Evolutionary conservation across 2,113 vertebrate species (phyloP).

Genomic region (Nicator chloris): DNA sequence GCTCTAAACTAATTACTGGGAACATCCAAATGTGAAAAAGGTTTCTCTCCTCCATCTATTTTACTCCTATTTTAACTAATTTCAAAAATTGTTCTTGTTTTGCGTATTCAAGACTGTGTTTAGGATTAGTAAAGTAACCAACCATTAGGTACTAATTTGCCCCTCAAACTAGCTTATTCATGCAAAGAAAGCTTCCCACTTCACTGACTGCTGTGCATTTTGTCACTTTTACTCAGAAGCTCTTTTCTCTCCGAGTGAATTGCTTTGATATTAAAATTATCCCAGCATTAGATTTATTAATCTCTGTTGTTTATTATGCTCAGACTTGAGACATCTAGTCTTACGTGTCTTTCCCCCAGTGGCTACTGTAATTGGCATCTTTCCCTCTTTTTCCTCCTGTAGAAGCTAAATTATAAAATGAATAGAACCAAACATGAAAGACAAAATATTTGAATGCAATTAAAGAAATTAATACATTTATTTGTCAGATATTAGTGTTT

Average conservation of each 20-base stretch:
- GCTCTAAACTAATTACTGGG: background rate
- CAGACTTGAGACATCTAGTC: background rate
- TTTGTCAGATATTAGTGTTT: background rate
- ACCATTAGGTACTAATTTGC: background rate
- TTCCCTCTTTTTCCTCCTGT: background rate
- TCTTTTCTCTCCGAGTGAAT: background rate
- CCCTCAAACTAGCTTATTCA: background rate
- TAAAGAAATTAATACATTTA: background rate
- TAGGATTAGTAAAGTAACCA: background rate
- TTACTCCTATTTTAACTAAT: background rate
- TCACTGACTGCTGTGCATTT: background rate
- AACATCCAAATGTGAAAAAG: background rate
- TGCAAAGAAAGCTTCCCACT: background rate
- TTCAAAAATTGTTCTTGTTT: background rate
- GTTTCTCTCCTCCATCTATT: background rate
- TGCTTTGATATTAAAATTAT: slow-evolving; percentile 12
- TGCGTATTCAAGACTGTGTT: background rate
- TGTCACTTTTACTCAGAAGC: background rate
- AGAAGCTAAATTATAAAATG: background rate
- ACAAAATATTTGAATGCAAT: background rate
- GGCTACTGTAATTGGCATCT: background rate
- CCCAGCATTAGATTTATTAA: background rate
- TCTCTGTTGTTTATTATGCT: background rate
- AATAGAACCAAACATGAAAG: slow-evolving; percentile 4
- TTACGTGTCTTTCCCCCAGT: background rate